These are phyloP conservation scores for Chaitophorus viminalis DNA, from an alignment of 2,888 invertebrate genomes.

Conservation along the genomic window DNA sequence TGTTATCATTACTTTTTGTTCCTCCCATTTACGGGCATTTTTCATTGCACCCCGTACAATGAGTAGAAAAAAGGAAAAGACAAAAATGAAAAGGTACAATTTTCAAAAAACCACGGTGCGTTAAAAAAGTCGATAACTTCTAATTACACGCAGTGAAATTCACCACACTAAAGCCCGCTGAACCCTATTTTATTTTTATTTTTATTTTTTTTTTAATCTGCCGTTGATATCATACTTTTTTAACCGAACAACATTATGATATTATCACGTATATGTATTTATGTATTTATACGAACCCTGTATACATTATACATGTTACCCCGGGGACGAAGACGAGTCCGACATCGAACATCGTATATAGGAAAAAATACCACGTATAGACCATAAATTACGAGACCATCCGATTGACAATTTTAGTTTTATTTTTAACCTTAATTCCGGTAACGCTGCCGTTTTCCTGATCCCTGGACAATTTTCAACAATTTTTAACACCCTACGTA, in stretches of 20 bases:
- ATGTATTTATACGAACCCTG: not conserved
- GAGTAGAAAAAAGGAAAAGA: too few species aligned
- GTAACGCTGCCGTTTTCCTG: not conserved
- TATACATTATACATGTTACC: conserved; percentile 16
- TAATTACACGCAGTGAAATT: not conserved
- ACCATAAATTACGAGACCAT: not conserved
- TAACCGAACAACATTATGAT: not conserved
- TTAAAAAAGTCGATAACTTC: not conserved
- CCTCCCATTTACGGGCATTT: not conserved
- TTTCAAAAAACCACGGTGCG: not conserved
- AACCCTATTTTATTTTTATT: not conserved
- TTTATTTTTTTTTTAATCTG: conserved; percentile 1
- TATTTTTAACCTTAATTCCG: not conserved
- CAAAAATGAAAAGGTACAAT: conserved; percentile 11
- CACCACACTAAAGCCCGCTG: not conserved
- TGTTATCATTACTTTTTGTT: not conserved
- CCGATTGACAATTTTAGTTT: conserved; percentile 1
- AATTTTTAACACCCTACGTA: not conserved
- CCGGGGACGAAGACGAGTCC: not conserved
- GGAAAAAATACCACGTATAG: not conserved
- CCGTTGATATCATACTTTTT: not conserved
- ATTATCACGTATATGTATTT: not conserved
- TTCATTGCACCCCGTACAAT: not conserved
- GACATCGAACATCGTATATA: not conserved
- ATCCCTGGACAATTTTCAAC: not conserved